These are phyloP conservation scores for Pantherophis alleghaniensis DNA, from an alignment of 2,797 vertebrate genomes.

Conservation along the genomic window DNA sequence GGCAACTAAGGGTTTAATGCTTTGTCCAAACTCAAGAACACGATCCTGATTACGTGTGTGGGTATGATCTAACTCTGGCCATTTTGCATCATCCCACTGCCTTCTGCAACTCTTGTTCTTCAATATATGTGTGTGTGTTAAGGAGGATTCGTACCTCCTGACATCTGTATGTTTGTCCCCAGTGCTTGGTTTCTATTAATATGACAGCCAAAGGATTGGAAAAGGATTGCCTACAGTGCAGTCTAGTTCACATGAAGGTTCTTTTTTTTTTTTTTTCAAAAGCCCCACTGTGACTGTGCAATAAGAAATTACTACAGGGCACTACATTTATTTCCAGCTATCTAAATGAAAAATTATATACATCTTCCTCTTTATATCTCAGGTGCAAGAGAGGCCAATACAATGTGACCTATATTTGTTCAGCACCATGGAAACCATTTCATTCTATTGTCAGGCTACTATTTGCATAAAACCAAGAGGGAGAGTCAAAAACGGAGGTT, in stretches of 20 bases:
- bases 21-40: not conserved
- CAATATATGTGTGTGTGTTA: too few relatives aligned
- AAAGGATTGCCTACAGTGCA: conserved; percentile 38
- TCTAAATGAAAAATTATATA: conserved; percentile 68
- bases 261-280: conserved; percentile 24
- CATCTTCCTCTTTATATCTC: conserved; percentile 68
- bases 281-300: conserved; percentile 30
- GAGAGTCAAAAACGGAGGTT: conserved; percentile 52
- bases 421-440: conserved; percentile 78
- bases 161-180: not conserved
- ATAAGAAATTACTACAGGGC: conserved; percentile 27
- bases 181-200: not conserved
- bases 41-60: not conserved
- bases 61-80: not conserved
- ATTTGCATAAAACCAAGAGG: conserved; percentile 74
- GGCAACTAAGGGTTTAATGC: not conserved
- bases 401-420: conserved; percentile 73
- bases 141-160: not conserved
- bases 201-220: not conserved
- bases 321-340: conserved; percentile 59
- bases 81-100: not conserved
- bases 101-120: not conserved
- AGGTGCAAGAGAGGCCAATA: conserved; percentile 69
- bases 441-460: conserved; percentile 74
- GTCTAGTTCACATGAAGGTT: conserved; percentile 44